phyloP scores from a whole-genome alignment of 2,797 vertebrate genomes.

The Taenioides sp. region DNA sequence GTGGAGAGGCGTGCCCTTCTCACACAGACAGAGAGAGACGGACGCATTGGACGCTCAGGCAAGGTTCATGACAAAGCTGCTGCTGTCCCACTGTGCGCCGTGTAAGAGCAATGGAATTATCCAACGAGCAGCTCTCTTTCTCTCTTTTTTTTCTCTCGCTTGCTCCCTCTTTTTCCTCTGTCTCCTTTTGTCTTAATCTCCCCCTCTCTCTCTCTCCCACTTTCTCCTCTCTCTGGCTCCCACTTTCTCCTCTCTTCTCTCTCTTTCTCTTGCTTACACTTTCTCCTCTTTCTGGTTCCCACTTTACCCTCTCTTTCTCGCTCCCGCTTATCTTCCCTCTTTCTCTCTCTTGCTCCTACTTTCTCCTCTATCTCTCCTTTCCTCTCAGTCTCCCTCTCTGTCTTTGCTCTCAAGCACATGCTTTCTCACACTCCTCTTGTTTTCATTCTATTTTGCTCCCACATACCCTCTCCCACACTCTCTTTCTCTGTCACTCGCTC shows the following conservation, averaged over 20 bases:
- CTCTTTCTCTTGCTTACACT: background rate
- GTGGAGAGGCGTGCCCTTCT: conserved; percentile 9
- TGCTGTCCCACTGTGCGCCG: conserved; percentile 21
- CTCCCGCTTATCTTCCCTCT: background rate
- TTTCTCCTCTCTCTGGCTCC: background rate
- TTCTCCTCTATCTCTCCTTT: background rate
- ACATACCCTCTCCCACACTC: too few relatives aligned
- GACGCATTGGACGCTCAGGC: conserved; percentile 72
- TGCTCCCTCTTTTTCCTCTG: background rate
- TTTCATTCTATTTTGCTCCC: background rate
- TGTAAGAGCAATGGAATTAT: conserved; percentile 71
- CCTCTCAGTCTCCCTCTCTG: background rate
- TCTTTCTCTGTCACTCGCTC: too few relatives aligned
- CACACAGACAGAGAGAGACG: conserved; percentile 17
- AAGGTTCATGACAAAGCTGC: conserved; percentile 76
- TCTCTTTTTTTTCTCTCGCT: conserved; percentile 7
- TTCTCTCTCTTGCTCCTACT: background rate
- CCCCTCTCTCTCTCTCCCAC: background rate
- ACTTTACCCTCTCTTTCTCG: background rate
- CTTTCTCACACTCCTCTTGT: too few relatives aligned
- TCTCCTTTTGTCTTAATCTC: background rate
- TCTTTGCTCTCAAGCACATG: too few relatives aligned
- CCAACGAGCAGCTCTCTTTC: conserved; percentile 54
- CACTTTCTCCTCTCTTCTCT: background rate
- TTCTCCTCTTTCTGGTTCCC: background rate